These are phyloP conservation scores for Cebuella pygmaea DNA, from an alignment of 2,797 vertebrate species.

Conservation along the genomic window DNA sequence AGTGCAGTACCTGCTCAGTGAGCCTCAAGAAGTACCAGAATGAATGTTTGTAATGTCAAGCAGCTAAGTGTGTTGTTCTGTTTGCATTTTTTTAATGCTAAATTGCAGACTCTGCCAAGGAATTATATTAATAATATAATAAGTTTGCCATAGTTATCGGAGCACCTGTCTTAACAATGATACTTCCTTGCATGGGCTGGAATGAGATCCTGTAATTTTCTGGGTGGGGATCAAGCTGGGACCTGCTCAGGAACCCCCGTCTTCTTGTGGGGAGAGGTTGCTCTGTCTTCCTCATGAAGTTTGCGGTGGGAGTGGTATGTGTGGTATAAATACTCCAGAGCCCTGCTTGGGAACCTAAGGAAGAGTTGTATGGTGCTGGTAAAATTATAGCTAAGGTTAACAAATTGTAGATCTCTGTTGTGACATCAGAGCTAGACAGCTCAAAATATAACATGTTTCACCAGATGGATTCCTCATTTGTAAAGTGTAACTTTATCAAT, in stretches of 20 bases:
- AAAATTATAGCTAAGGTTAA: not conserved
- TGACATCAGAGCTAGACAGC: not conserved
- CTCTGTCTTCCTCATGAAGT: not conserved
- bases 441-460: not conserved
- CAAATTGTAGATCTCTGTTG: not conserved
- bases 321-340: not conserved
- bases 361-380: not conserved
- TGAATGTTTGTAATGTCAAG: not conserved
- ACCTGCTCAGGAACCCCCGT: not conserved
- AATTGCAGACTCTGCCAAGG: not conserved
- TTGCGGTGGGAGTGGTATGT: not conserved
- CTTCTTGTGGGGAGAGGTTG: not conserved
- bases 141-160: not conserved
- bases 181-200: not conserved
- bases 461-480: not conserved
- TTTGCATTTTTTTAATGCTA: not conserved
- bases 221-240: not conserved
- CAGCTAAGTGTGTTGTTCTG: not conserved
- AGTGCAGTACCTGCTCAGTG: not conserved
- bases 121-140: not conserved
- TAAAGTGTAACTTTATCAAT: not conserved
- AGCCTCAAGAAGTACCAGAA: not conserved
- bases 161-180: not conserved
- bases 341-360: not conserved
- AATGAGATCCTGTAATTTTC: not conserved